Evolutionary conservation across 2,888 invertebrate genomes (phyloP).

Genomic region (Agrochola macilenta): DNA sequence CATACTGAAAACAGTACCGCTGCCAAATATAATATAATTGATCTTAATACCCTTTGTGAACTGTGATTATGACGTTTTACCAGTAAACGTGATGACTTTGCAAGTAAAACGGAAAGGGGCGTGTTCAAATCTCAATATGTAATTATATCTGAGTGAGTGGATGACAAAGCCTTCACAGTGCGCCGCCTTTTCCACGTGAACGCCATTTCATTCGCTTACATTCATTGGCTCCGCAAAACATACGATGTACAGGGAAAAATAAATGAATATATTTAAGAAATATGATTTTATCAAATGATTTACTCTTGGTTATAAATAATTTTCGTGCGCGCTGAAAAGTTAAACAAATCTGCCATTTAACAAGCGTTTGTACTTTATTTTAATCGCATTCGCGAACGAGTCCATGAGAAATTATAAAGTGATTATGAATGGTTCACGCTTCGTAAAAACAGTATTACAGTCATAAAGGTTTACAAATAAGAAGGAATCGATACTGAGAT

Average conservation of each 20-base stretch:
- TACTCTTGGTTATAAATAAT: constrained; percentile 41
- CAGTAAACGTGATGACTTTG: constrained; percentile 1
- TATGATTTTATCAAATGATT: constrained; percentile 45
- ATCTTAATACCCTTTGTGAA: constrained; percentile 22
- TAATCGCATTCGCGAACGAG: constrained; percentile 25
- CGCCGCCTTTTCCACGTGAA: constrained; percentile 65
- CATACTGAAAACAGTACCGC: constrained; percentile 12
- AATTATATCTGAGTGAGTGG: constrained; percentile 61
- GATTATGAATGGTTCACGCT: constrained; percentile 24
- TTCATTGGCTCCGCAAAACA: constrained; percentile 60
- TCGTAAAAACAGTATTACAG: background rate
- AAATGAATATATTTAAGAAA: constrained; percentile 49
- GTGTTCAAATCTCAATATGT: constrained; percentile 56
- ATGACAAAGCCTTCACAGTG: constrained; percentile 59
- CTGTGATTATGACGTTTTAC: constrained; percentile 17
- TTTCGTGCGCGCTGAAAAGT: constrained; percentile 27
- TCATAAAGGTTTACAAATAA: constrained; percentile 13
- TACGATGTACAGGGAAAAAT: constrained; percentile 42
- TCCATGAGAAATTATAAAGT: constrained; percentile 14
- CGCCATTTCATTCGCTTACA: constrained; percentile 55
- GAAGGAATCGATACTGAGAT: constrained; percentile 51
- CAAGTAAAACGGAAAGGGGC: constrained; percentile 25
- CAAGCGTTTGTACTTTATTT: constrained; percentile 16
- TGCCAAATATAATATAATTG: constrained; percentile 39
- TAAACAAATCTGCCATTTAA: constrained; percentile 39